These are phyloP conservation scores for Euura lappo DNA, from an alignment of 1,140 invertebrate species.

Conservation along the genomic window DNA sequence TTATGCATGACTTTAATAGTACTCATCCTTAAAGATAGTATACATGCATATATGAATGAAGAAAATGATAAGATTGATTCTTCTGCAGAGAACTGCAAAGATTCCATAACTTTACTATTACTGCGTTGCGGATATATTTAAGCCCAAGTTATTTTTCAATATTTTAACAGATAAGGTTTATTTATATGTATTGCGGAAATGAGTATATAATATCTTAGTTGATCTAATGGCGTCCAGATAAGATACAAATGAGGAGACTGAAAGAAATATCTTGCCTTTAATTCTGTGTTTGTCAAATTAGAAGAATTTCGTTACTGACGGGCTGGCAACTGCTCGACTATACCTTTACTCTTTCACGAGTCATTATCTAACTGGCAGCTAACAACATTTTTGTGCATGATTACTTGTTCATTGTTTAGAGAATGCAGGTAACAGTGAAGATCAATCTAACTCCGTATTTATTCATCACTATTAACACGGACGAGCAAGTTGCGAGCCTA, in stretches of 20 bases:
- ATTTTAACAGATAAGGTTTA: background rate
- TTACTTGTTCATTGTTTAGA: background rate
- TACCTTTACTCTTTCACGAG: too few relatives aligned
- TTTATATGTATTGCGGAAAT: conserved; percentile 4
- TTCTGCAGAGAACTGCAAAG: background rate
- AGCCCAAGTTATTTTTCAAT: too few relatives aligned
- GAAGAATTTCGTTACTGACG: background rate
- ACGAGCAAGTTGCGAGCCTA: background rate
- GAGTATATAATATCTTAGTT: background rate
- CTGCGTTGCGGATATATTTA: too few relatives aligned
- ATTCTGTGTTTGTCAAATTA: background rate
- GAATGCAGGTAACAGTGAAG: background rate
- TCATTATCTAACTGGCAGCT: background rate
- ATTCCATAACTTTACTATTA: background rate
- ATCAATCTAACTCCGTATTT: background rate
- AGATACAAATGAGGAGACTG: background rate
- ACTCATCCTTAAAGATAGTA: background rate
- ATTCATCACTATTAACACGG: background rate
- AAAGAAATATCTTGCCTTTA: background rate
- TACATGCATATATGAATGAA: background rate
- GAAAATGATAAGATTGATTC: background rate
- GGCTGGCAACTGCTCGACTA: background rate
- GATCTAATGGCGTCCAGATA: background rate
- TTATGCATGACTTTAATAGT: background rate
- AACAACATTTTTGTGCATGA: background rate